These are phyloP conservation scores for Nansenia antarctica DNA, from an alignment of 2,113 vertebrate genomes.

Conservation along the genomic window DNA sequence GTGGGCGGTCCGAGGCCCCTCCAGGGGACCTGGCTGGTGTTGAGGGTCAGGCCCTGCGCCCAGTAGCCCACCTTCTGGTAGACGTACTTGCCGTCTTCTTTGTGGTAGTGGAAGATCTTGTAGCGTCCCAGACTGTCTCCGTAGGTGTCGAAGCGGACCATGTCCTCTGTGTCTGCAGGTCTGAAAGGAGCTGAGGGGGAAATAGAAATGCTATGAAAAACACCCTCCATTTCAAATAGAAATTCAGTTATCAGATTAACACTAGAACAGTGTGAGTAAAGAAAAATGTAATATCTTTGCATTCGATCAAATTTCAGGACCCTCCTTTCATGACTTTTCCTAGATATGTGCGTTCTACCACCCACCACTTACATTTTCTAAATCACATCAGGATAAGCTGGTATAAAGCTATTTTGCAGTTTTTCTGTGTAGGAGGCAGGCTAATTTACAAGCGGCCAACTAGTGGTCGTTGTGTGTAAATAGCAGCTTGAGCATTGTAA, in stretches of 20 bases:
- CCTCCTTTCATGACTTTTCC: too few relatives aligned
- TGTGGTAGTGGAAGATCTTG: constrained; percentile 95
- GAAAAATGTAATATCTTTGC: too few relatives aligned
- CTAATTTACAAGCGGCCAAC: too few relatives aligned
- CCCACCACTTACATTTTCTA: too few relatives aligned
- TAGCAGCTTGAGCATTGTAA: too few relatives aligned
- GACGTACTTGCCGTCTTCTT: constrained; percentile 77
- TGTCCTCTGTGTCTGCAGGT: constrained; percentile 82
- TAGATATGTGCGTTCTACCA: too few relatives aligned
- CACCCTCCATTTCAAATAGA: not conserved
- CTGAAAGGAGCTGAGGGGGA: constrained; percentile 87
- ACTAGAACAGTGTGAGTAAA: too few relatives aligned
- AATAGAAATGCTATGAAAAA: constrained; percentile 22
- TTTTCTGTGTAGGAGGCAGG: too few relatives aligned
- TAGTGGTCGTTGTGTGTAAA: too few relatives aligned
- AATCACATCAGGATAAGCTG: too few relatives aligned
- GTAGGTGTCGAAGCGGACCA: constrained; percentile 86
- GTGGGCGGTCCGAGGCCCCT: constrained; percentile 77
- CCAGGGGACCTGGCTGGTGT: constrained; percentile 87
- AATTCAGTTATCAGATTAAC: not conserved
- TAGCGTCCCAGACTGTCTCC: constrained; percentile 96
- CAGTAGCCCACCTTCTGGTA: constrained; percentile 97
- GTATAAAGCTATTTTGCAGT: too few relatives aligned
- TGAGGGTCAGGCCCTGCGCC: constrained; percentile 89
- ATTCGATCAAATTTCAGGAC: too few relatives aligned